A percentile compares a stretch with the other conserved stretches of the same genome.
phyloP scores from a whole-genome alignment of 2,113 vertebrate genomes.

The Empidonax traillii region DNA sequence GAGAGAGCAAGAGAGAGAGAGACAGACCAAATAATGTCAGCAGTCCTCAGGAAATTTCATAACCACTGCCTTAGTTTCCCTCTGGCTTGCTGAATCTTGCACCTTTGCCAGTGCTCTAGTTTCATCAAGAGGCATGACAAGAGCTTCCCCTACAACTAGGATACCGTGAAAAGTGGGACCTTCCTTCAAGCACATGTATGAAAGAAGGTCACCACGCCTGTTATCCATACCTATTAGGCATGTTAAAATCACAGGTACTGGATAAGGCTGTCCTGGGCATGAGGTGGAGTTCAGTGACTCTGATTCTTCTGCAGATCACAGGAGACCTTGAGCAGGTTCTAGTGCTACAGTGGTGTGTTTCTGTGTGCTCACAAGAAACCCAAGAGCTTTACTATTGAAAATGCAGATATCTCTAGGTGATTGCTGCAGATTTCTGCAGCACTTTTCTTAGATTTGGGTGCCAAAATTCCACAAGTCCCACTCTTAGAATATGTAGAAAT shows the following conservation, averaged over 20 bases:
- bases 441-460: not conserved
- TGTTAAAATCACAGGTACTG: not conserved
- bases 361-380: not conserved
- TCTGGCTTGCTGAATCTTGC: not conserved
- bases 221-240: not conserved
- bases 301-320: not conserved
- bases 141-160: not conserved
- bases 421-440: not conserved
- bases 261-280: not conserved
- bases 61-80: not conserved
- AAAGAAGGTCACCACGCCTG: not conserved
- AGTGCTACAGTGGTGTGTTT: not conserved
- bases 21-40: not conserved
- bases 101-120: not conserved
- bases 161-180: not conserved
- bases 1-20: not conserved
- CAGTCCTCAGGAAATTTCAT: not conserved
- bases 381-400: not conserved
- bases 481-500: not conserved
- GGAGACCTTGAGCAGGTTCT: not conserved
- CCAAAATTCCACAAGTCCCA: not conserved
- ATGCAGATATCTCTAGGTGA: not conserved
- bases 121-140: not conserved
- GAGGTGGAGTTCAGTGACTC: not conserved
- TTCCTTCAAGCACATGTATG: not conserved